Conservation (phyloP, 2,113 vertebrate species). For the Melospiza georgiana region DNA sequence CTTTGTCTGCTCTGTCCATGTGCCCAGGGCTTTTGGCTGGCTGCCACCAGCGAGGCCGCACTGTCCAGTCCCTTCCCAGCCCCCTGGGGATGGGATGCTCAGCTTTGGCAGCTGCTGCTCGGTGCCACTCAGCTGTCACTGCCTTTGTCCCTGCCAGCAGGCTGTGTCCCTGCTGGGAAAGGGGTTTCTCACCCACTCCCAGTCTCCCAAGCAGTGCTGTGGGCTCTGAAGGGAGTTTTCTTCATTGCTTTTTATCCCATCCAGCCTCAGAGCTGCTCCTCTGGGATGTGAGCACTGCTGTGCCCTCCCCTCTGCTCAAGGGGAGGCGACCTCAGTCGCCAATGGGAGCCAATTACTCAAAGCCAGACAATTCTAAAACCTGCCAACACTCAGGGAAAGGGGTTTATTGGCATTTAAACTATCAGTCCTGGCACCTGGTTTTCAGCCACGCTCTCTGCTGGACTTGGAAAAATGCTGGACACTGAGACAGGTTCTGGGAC, state of each 20-base stretch:
- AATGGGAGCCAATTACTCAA: neutral
- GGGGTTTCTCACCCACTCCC: neutral
- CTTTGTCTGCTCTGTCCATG: neutral
- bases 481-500: neutral
- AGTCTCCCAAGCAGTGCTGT: neutral
- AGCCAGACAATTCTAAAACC: neutral
- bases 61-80: neutral
- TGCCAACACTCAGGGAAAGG: neutral
- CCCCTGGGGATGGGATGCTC: neutral
- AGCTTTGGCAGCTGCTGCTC: neutral
- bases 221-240: neutral
- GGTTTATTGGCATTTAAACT: neutral
- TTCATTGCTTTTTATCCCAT: neutral
- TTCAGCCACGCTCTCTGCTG: neutral
- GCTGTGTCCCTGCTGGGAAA: accelerated
- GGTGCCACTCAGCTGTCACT: neutral
- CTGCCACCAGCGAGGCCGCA: neutral
- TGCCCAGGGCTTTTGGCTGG: neutral
- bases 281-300: neutral
- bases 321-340: neutral
- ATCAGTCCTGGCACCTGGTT: neutral
- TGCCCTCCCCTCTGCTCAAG: neutral
- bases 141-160: neutral
- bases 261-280: neutral
- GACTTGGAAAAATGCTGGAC: neutral